Evolutionary conservation across 2,888 invertebrate species (phyloP).

Genomic region (Aplocera efformata): DNA sequence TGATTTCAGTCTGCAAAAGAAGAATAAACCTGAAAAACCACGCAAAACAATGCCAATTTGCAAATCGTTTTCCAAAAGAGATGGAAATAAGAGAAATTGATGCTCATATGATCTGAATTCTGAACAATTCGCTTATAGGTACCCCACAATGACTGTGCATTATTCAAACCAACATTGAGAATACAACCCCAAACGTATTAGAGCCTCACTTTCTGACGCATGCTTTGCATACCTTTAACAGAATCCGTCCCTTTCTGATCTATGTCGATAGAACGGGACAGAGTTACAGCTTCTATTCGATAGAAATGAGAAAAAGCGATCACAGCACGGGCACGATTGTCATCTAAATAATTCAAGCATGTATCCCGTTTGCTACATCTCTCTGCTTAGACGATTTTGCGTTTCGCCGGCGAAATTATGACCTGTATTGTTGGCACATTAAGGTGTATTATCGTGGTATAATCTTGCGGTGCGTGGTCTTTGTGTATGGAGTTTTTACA

Average conservation of each 20-base stretch:
- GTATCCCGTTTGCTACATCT: constrained; percentile 59
- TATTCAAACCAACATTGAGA: constrained; percentile 51
- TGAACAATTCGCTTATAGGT: constrained; percentile 8
- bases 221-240: constrained; percentile 53
- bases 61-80: constrained; percentile 19
- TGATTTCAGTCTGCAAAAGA: background rate
- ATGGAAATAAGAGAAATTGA: constrained; percentile 15
- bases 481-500: constrained; percentile 69
- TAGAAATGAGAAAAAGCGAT: constrained; percentile 73
- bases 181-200: constrained; percentile 58
- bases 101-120: constrained; percentile 20
- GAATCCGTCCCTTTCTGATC: constrained; percentile 37
- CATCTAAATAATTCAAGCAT: constrained; percentile 77
- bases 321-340: constrained; percentile 74
- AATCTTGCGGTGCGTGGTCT: constrained; percentile 1
- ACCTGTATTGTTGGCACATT: constrained; percentile 20
- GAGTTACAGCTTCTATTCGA: constrained; percentile 47
- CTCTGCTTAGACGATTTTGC: constrained; percentile 37
- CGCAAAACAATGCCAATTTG: constrained; percentile 16
- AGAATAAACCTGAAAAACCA: background rate
- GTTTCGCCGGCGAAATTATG: constrained; percentile 1
- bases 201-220: constrained; percentile 59
- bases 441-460: constrained; percentile 30
- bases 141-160: constrained; percentile 36
- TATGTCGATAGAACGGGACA: constrained; percentile 36